Percentiles rank a stretch among this genome's conserved stretches.
Conservation (phyloP, 2,797 vertebrate genomes). For the Podargus strigoides region DNA sequence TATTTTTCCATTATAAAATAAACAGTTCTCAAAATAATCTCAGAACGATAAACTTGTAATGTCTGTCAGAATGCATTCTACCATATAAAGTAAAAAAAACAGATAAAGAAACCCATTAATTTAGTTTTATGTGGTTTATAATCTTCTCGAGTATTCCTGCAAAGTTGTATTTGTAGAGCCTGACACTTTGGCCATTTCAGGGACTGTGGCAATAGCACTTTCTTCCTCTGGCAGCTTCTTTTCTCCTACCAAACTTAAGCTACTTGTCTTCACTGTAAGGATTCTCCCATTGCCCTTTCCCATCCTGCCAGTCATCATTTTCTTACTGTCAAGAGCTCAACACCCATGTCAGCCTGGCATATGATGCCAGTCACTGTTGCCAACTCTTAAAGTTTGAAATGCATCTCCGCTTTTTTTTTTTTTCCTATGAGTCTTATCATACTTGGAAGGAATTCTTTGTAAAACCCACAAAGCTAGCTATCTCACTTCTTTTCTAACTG, state of each 20-base stretch:
- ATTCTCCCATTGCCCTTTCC: constrained; percentile 36
- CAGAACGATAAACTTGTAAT: background rate
- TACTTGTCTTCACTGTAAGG: constrained; percentile 1
- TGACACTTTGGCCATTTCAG: background rate
- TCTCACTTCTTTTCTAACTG: background rate
- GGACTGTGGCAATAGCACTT: background rate
- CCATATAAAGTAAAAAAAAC: background rate
- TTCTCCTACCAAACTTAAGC: background rate
- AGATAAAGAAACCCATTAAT: background rate
- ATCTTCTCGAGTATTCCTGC: background rate
- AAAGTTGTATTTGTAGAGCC: background rate
- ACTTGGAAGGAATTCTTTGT: background rate
- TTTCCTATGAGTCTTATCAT: background rate
- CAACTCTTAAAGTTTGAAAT: constrained; percentile 19
- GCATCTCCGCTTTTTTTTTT: background rate
- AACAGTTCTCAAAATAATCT: background rate
- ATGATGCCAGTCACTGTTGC: constrained; percentile 4
- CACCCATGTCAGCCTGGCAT: constrained; percentile 40
- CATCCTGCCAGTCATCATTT: background rate
- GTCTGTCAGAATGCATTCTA: background rate
- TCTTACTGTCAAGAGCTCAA: constrained; percentile 46
- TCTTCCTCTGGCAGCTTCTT: background rate
- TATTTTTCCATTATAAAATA: background rate
- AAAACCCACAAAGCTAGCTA: background rate
- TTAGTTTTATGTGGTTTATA: background rate